Percentiles rank a stretch among this genome's conserved stretches.
phyloP scores from a whole-genome alignment of 2,113 vertebrate genomes.

The Eretmochelys imbricata region DNA sequence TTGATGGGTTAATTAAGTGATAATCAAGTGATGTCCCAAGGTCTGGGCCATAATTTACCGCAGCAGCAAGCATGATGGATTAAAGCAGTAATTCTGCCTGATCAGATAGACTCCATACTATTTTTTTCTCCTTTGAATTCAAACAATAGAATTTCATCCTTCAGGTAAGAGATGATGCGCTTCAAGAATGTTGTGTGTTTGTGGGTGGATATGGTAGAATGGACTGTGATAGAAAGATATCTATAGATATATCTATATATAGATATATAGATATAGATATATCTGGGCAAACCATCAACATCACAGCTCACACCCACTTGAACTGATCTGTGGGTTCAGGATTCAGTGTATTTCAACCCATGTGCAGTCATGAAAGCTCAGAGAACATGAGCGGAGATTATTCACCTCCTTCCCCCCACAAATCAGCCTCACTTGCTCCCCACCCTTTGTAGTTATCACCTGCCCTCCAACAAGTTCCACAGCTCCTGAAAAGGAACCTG shows the following conservation, averaged over 20 bases:
- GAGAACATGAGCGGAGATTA: rapidly evolving
- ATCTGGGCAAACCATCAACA: background rate
- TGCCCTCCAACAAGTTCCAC: background rate
- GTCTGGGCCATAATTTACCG: background rate
- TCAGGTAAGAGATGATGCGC: background rate
- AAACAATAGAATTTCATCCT: conserved; percentile 6
- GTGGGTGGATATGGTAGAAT: background rate
- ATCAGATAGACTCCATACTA: background rate
- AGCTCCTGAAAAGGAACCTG: background rate
- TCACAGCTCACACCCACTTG: background rate
- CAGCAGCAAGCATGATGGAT: conserved; percentile 22
- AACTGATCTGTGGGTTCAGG: background rate
- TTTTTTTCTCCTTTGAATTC: conserved; percentile 26
- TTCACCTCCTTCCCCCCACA: background rate
- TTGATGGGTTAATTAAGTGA: conserved; percentile 30
- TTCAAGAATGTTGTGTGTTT: conserved; percentile 2
- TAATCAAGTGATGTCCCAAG: background rate
- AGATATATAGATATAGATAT: background rate
- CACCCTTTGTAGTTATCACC: background rate
- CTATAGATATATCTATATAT: background rate
- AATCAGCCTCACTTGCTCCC: background rate
- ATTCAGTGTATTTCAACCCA: background rate
- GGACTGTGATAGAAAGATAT: background rate
- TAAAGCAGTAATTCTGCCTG: conserved; percentile 20
- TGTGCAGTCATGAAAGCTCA: background rate